These are phyloP conservation scores for Spea bombifrons DNA, from an alignment of 2,113 vertebrate species.

Conservation along the genomic window DNA sequence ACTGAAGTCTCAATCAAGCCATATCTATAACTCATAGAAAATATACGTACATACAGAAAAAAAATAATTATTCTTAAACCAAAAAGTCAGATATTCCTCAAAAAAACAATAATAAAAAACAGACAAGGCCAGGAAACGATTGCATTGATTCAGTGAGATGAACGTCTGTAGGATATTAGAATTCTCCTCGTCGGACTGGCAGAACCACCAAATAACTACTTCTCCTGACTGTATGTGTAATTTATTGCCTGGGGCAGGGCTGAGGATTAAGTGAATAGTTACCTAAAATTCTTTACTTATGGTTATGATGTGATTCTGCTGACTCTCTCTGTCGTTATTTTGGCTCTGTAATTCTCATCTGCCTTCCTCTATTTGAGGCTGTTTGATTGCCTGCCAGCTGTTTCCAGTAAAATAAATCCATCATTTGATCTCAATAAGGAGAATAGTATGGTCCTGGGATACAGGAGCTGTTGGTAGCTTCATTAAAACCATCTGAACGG, in stretches of 20 bases:
- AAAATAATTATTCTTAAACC: too few species aligned
- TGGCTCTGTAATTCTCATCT: constrained; percentile 22
- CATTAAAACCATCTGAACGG: constrained; percentile 44
- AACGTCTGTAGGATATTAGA: too few species aligned
- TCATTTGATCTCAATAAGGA: constrained; percentile 9
- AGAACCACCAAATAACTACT: not conserved
- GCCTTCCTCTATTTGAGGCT: not conserved
- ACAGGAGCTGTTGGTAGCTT: constrained; percentile 32
- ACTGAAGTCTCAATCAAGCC: too few species aligned
- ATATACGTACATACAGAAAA: too few species aligned
- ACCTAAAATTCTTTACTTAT: not conserved
- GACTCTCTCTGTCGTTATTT: not conserved
- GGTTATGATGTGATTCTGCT: not conserved
- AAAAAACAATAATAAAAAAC: too few species aligned
- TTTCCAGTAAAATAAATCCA: constrained; percentile 25
- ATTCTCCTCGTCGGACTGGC: not conserved
- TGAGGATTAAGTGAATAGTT: not conserved
- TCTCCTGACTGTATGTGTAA: not conserved
- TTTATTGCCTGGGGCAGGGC: not conserved
- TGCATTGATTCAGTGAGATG: too few species aligned
- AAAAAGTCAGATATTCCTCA: too few species aligned
- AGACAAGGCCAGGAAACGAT: too few species aligned
- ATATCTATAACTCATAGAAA: too few species aligned
- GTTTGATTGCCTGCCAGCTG: constrained; percentile 25
- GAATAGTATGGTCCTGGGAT: constrained; percentile 4